Evolutionary conservation across 2,888 invertebrate species (phyloP), one percentile per base, ranked within the genome.

Genomic region (Apotomis capreana): DNA sequence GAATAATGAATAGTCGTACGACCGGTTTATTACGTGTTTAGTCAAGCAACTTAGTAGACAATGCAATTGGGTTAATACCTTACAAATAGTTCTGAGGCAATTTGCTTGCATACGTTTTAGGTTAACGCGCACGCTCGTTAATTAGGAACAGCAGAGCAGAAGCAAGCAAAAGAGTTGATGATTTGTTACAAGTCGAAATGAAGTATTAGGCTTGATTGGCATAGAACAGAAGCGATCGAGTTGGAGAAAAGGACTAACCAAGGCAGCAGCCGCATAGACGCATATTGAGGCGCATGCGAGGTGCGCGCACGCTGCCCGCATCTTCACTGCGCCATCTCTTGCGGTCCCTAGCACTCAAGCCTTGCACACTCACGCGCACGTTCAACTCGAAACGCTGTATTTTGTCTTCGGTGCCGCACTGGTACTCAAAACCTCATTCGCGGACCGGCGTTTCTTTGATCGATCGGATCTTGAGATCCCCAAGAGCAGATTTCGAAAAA

Each of bases 251-350:
- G 75, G 63, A 90, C 91, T 87, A 86, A 92, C 92, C 92, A 77
- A 91, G 86, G 84, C 93, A 93, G 85, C 93, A 92, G 84, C 90
- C 89, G 86, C 93, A 93, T 80, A 92, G 89, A 84, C 92, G 93
- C 93, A 93, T 93, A 85, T 88, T 83, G 82, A 83, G 85, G 84
- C 88, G 88, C 87, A 83, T 84, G 83, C 85, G 87, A 78, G 80
- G 82, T 76, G 85, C 84, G 83, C 88, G 85, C 86, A 83, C 85
- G 78, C 78, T 83, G 77, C 80, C 81, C 79, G 81, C 80, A 77
- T 81, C 89, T 87, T 89, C 87, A 86, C 89, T 87, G 84, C 83
- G 80, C 87, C 90, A 88, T 89, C 80, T 79, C 82, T 81, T 81
- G 74, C 76, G 76, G 78, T 77, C 76, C 69, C 79, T 76, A 76